A percentile compares a stretch with the other conserved stretches of the same genome.
These are phyloP conservation scores for Olivierus martensii DNA, from an alignment of 1,140 invertebrate genomes.

Conservation along the genomic window DNA sequence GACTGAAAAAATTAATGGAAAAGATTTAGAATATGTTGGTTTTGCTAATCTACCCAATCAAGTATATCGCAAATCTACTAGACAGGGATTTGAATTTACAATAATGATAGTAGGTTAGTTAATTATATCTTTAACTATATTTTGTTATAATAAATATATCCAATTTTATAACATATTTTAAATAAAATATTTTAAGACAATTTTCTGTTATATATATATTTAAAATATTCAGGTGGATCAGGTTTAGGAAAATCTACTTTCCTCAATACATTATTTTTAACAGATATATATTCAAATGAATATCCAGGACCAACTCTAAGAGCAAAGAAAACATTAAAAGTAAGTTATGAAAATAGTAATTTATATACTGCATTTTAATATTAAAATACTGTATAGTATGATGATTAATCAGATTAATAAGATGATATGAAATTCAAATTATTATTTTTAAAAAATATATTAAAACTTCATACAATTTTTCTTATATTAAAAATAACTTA, in stretches of 20 bases:
- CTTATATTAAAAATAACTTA: too few species aligned
- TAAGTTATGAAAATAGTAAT: slow-evolving; percentile 17
- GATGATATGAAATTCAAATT: too few species aligned
- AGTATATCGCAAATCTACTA: slow-evolving; percentile 95
- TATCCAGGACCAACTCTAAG: slow-evolving; percentile 77
- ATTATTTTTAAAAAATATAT: too few species aligned
- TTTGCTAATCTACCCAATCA: slow-evolving; percentile 92
- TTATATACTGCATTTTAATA: too few species aligned
- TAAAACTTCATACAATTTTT: too few species aligned
- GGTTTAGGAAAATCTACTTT: slow-evolving; percentile 97
- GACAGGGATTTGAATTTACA: slow-evolving; percentile 98
- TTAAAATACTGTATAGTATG: too few species aligned
- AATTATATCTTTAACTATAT: not conserved
- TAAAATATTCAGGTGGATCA: slow-evolving; percentile 77
- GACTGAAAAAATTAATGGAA: slow-evolving; percentile 25
- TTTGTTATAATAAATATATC: not conserved
- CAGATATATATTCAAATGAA: slow-evolving; percentile 85
- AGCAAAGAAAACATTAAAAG: slow-evolving; percentile 65
- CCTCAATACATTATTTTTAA: slow-evolving; percentile 98
- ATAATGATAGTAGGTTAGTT: slow-evolving; percentile 98
- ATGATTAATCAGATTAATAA: too few species aligned
- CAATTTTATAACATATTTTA: too few species aligned
- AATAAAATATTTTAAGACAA: too few species aligned
- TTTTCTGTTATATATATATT: slow-evolving; percentile 34
- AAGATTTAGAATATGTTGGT: slow-evolving; percentile 15